Evolutionary conservation across 2,888 invertebrate genomes (phyloP).

Genomic region (Nasonia oneida): DNA sequence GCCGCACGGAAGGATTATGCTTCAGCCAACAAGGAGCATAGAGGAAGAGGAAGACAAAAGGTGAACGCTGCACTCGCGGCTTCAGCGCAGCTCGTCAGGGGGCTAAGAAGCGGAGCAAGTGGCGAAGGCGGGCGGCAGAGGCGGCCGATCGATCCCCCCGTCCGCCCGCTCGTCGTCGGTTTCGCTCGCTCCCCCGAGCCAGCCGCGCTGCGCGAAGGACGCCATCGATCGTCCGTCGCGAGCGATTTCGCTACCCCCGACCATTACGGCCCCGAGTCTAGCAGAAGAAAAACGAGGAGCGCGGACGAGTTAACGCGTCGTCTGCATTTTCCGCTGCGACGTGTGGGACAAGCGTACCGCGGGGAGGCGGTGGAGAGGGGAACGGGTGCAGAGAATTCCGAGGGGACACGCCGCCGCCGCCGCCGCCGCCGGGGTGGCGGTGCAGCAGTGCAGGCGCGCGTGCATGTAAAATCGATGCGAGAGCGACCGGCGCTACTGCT

Average conservation of each 20-base stretch:
- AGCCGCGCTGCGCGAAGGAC: constrained; percentile 47
- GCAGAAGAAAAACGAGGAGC: neutral
- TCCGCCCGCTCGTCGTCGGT: neutral
- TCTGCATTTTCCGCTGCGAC: neutral
- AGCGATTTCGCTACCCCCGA: constrained; percentile 33
- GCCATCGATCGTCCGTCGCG: constrained; percentile 54
- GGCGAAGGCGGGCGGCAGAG: neutral
- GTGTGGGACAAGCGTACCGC: neutral
- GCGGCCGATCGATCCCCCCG: constrained; percentile 40
- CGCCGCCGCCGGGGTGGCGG: neutral
- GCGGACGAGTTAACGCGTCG: neutral
- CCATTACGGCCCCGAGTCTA: neutral
- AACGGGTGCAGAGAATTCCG: constrained; percentile 4
- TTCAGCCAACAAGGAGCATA: no score
- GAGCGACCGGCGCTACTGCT: constrained; percentile 1
- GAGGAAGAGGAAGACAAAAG: neutral
- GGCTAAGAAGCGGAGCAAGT: neutral
- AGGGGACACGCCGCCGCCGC: neutral
- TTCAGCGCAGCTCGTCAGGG: constrained; percentile 4
- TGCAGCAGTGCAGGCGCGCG: neutral
- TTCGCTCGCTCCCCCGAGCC: neutral
- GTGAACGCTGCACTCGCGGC: neutral
- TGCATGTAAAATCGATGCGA: constrained; percentile 31
- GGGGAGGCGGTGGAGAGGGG: neutral
- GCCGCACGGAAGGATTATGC: no score